Evolutionary conservation across 1,140 invertebrate species (phyloP).

Genomic region (Drosophila mauritiana): DNA sequence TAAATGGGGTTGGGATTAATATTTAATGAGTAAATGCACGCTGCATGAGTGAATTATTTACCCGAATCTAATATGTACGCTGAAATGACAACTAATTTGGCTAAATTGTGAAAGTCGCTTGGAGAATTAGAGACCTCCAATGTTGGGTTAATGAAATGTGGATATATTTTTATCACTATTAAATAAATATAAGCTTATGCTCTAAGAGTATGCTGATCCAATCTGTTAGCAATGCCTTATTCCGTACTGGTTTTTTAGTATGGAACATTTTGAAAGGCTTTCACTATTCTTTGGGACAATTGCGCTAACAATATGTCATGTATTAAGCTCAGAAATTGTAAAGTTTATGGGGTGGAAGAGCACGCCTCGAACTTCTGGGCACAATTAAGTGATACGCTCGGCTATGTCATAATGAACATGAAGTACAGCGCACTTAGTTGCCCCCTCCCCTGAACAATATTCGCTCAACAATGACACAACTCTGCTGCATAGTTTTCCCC

Average conservation of each 20-base stretch:
- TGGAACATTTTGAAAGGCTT: neutral
- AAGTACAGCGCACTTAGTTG: constrained; percentile 40
- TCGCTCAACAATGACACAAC: constrained; percentile 44
- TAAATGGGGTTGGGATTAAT: neutral
- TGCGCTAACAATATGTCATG: neutral
- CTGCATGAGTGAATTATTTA: neutral
- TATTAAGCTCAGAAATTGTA: constrained; percentile 13
- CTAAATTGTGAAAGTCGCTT: neutral
- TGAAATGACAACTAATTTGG: neutral
- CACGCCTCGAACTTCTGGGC: constrained; percentile 14
- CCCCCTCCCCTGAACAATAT: constrained; percentile 20
- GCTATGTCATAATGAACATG: constrained; percentile 44
- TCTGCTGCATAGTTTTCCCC: constrained; percentile 41
- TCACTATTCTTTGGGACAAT: neutral
- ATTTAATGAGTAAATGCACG: neutral
- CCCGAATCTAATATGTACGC: neutral
- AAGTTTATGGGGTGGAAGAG: constrained; percentile 18
- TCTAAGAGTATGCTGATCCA: no score
- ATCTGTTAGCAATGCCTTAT: no score
- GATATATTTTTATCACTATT: neutral
- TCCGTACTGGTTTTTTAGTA: neutral
- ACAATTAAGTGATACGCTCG: constrained; percentile 43
- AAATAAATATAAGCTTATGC: no score
- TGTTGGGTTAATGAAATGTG: neutral
- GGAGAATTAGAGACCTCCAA: neutral